Conservation (phyloP, 2,888 invertebrate genomes). For the Rhyacophila evoluta region DNA sequence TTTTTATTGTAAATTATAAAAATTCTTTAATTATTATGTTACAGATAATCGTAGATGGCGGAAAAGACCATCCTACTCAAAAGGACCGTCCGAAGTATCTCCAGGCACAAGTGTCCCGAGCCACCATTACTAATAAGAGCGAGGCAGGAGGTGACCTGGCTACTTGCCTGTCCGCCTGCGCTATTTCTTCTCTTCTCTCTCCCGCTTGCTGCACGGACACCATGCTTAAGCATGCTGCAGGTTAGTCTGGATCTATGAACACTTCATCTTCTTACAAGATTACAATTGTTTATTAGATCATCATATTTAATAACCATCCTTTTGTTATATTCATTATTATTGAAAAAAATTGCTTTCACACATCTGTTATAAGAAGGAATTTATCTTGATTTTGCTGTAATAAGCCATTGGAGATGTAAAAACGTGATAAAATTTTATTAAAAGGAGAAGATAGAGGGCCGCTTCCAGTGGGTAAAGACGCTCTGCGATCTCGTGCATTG, state of each 20-base stretch:
- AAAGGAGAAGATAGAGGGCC: slow-evolving; percentile 47
- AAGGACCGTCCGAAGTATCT: slow-evolving; percentile 89
- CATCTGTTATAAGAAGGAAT: too few species aligned
- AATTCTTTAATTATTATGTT: too few species aligned
- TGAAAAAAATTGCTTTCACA: too few species aligned
- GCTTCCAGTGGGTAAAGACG: slow-evolving; percentile 54
- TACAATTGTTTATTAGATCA: too few species aligned
- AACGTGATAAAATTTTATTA: too few species aligned
- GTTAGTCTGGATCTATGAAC: slow-evolving; percentile 58
- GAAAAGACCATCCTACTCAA: slow-evolving; percentile 81
- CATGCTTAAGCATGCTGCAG: slow-evolving; percentile 80
- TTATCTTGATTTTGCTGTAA: too few species aligned
- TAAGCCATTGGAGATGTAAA: too few species aligned
- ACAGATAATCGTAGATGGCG: slow-evolving; percentile 83
- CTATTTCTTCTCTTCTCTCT: slow-evolving; percentile 80
- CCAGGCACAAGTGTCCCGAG: slow-evolving; percentile 85
- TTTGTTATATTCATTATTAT: too few species aligned
- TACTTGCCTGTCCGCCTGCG: slow-evolving; percentile 44
- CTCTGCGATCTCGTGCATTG: slow-evolving; percentile 68
- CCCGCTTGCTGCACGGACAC: slow-evolving; percentile 83
- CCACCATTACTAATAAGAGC: slow-evolving; percentile 74
- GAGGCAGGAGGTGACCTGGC: slow-evolving; percentile 47
- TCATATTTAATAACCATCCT: too few species aligned
- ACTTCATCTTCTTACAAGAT: too few species aligned
- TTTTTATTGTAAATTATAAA: too few species aligned